phyloP scores from a whole-genome alignment of 2,797 vertebrate species.

The Platyrinchus mystaceus region DNA sequence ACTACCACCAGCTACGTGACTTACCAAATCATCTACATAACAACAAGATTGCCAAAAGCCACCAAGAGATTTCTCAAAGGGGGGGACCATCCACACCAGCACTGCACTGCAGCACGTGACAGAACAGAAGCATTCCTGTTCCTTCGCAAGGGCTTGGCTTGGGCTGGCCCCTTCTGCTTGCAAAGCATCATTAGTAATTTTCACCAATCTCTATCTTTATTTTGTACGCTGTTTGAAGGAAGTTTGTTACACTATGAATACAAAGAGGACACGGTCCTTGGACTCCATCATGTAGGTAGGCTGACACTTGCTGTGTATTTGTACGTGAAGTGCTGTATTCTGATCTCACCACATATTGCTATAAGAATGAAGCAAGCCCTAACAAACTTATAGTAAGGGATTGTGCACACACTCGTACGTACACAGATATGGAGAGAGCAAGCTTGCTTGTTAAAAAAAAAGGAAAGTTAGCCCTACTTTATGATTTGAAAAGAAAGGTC shows the following conservation, averaged over 20 bases:
- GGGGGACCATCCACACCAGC: background rate
- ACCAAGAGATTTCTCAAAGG: background rate
- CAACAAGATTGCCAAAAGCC: background rate
- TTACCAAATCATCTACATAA: background rate
- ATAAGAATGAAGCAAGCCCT: background rate
- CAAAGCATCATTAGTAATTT: background rate
- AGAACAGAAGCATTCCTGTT: background rate
- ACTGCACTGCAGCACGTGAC: fast-evolving
- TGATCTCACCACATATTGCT: background rate
- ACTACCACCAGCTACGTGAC: background rate
- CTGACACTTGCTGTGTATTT: background rate
- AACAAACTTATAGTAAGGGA: background rate
- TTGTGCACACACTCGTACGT: background rate
- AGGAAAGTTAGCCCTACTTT: background rate
- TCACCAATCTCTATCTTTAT: background rate
- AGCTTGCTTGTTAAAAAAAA: background rate
- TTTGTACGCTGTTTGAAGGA: background rate
- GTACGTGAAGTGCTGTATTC: background rate
- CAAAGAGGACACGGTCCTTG: background rate
- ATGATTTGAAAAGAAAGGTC: background rate
- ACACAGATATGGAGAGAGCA: background rate
- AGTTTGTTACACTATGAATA: background rate
- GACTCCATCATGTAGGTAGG: background rate
- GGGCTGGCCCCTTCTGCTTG: background rate
- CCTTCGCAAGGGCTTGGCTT: fast-evolving